Evolutionary conservation across 2,797 vertebrate genomes (phyloP).

Genomic region (Enteromius viviparus): DNA sequence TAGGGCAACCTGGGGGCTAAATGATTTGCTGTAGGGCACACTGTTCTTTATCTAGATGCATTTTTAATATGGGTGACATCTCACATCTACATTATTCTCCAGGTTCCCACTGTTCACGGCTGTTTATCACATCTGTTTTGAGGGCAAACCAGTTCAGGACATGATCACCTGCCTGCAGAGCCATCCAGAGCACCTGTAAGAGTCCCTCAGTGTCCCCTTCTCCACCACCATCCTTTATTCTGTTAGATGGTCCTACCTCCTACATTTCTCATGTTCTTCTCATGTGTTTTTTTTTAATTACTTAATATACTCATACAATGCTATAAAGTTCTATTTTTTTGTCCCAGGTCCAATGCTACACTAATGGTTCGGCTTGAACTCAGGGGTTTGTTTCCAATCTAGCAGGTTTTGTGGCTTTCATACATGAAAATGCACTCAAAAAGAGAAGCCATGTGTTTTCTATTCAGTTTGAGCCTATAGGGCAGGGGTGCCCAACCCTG

Average conservation of each 20-base stretch:
- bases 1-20: not conserved
- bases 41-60: not conserved
- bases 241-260: conserved; percentile 36
- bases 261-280: conserved; percentile 1
- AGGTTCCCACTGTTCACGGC: conserved; percentile 90
- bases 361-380: conserved; percentile 31
- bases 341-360: conserved; percentile 3
- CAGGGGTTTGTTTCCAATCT: conserved; percentile 33
- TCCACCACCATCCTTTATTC: conserved; percentile 30
- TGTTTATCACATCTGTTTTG: conserved; percentile 89
- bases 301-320: not conserved
- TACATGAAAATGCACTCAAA: not conserved
- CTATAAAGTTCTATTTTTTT: not conserved
- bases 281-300: not conserved
- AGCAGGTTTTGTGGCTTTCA: not conserved
- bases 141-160: conserved; percentile 82
- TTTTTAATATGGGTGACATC: conserved; percentile 9
- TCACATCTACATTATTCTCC: conserved; percentile 11
- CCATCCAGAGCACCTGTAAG: conserved; percentile 85
- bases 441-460: conserved; percentile 3
- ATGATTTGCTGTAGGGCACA: not conserved
- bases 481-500: too few relatives aligned
- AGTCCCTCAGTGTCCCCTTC: not conserved
- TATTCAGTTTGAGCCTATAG: not conserved
- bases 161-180: conserved; percentile 89